Conservation (phyloP, 1,140 invertebrate genomes). For the Calycopis cecrops region DNA sequence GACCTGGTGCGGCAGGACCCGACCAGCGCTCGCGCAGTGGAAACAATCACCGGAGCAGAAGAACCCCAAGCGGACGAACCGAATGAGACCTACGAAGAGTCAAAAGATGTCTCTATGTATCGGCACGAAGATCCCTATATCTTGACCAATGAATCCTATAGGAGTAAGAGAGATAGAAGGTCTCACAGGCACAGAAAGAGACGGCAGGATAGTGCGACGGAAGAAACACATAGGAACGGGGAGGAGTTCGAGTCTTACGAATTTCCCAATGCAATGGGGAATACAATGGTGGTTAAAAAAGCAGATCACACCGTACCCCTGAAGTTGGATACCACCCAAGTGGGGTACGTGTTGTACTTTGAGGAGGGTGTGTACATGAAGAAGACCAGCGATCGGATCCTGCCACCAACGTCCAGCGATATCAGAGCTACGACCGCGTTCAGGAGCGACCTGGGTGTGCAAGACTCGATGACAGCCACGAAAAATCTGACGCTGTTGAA, state of each 20-base stretch:
- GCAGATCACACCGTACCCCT: conserved; percentile 28
- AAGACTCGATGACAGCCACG: conserved; percentile 45
- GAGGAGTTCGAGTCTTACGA: conserved; percentile 40
- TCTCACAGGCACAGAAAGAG: conserved; percentile 61
- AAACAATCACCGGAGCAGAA: conserved; percentile 40
- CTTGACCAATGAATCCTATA: conserved; percentile 39
- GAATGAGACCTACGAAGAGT: conserved; percentile 31
- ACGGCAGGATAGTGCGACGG: conserved; percentile 47
- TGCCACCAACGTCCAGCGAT: conserved; percentile 36
- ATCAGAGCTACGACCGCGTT: conserved; percentile 52
- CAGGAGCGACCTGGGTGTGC: conserved; percentile 48
- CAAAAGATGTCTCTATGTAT: conserved; percentile 33
- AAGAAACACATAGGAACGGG: conserved; percentile 29
- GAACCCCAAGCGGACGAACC: conserved; percentile 47
- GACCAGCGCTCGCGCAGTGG: conserved; percentile 67
- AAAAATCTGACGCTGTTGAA: conserved; percentile 58
- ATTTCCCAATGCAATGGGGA: conserved; percentile 30
- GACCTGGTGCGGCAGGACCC: conserved; percentile 74
- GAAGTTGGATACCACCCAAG: conserved; percentile 44
- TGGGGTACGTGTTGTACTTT: conserved; percentile 66
- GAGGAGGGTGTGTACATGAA: conserved; percentile 48
- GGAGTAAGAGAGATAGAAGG: conserved; percentile 42
- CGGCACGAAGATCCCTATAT: conserved; percentile 49
- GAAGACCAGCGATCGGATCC: conserved; percentile 33
- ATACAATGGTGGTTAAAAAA: conserved; percentile 43